These are phyloP conservation scores for Pterostichus madidus DNA, from an alignment of 2,888 invertebrate species.

Conservation along the genomic window DNA sequence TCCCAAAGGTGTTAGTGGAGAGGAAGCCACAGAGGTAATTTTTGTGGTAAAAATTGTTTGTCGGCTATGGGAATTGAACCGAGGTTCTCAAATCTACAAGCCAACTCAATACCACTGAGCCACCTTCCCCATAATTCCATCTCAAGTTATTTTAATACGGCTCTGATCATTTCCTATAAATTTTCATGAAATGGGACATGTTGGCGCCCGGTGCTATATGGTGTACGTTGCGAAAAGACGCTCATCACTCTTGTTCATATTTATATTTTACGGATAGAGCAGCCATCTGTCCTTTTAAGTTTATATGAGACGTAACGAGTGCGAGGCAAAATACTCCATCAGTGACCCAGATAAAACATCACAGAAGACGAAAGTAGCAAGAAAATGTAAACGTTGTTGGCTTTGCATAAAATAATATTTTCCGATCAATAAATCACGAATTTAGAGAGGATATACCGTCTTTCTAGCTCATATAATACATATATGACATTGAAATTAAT, in stretches of 20 bases:
- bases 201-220: not conserved
- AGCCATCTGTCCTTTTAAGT: slow-evolving; percentile 53
- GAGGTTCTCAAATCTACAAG: too few species aligned
- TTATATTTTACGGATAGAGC: slow-evolving; percentile 43
- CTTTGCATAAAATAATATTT: slow-evolving; percentile 33
- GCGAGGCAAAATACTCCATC: slow-evolving; percentile 53
- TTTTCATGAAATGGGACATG: slow-evolving; percentile 15
- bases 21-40: too few species aligned
- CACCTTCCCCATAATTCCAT: too few species aligned
- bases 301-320: slow-evolving; percentile 47
- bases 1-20: too few species aligned
- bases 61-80: too few species aligned
- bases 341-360: slow-evolving; percentile 47
- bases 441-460: not conserved
- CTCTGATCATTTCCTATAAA: slow-evolving; percentile 25
- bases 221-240: not conserved
- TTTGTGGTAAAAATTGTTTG: too few species aligned
- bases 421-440: slow-evolving; percentile 19
- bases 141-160: too few species aligned
- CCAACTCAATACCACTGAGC: too few species aligned
- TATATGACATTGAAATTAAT: too few species aligned
- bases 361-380: slow-evolving; percentile 42
- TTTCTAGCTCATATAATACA: not conserved
- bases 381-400: slow-evolving; percentile 48
- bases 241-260: slow-evolving; percentile 44